These are phyloP conservation scores for Patella depressa DNA, from an alignment of 2,888 invertebrate genomes.

Conservation along the genomic window DNA sequence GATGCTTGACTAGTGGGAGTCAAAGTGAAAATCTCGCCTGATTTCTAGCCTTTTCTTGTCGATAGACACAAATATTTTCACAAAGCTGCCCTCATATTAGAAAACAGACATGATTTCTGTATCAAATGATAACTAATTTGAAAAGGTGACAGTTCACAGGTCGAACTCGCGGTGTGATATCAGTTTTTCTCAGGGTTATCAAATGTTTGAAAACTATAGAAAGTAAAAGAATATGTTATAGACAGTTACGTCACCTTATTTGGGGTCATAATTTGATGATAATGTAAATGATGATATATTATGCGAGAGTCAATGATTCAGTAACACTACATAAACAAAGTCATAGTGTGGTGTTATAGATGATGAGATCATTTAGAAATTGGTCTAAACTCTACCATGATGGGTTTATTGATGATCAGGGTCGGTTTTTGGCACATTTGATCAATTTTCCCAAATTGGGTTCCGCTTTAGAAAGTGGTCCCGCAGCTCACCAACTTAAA, in stretches of 20 bases:
- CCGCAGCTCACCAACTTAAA: too few relatives aligned
- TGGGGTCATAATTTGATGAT: not conserved
- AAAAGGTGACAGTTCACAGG: not conserved
- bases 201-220: not conserved
- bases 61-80: slow-evolving; percentile 5
- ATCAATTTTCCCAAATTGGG: too few relatives aligned
- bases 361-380: too few relatives aligned
- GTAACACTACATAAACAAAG: too few relatives aligned
- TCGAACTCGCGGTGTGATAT: not conserved
- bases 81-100: slow-evolving; percentile 2
- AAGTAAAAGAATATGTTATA: slow-evolving; percentile 7
- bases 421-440: too few relatives aligned
- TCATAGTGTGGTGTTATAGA: too few relatives aligned
- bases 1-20: slow-evolving; percentile 4
- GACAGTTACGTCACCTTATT: not conserved
- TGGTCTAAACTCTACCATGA: too few relatives aligned
- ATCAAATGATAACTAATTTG: slow-evolving; percentile 2
- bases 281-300: too few relatives aligned
- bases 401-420: too few relatives aligned
- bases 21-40: not conserved
- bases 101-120: slow-evolving; percentile 9
- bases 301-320: too few relatives aligned
- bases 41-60: slow-evolving; percentile 7
- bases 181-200: slow-evolving; percentile 1
- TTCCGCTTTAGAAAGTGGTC: too few relatives aligned